Evolutionary conservation across 2,113 vertebrate species (phyloP).

Genomic region (Myrmophylax atrothorax): DNA sequence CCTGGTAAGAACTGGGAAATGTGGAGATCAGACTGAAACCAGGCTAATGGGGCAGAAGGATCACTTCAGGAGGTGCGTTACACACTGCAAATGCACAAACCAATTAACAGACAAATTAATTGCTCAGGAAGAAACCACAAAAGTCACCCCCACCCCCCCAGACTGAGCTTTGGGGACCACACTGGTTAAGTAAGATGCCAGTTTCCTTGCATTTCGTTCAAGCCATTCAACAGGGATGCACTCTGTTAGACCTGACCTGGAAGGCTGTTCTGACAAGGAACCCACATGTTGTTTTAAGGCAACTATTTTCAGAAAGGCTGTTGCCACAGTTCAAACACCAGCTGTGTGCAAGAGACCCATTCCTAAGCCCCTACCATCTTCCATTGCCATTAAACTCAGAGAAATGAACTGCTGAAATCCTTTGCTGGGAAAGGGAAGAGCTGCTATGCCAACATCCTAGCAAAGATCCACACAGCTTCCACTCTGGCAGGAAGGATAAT

Average conservation of each 20-base stretch:
- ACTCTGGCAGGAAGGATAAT: background rate
- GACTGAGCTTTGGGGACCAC: background rate
- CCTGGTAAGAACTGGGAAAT: background rate
- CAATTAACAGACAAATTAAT: background rate
- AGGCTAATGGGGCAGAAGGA: background rate
- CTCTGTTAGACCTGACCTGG: background rate
- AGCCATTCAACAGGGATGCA: background rate
- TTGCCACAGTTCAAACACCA: background rate
- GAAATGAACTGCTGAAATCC: background rate
- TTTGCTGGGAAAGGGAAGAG: background rate
- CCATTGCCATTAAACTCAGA: background rate
- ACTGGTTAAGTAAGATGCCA: background rate
- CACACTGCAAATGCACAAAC: background rate
- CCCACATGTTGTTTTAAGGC: background rate
- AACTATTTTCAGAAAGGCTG: background rate
- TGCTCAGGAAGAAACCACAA: background rate
- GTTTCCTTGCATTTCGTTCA: background rate
- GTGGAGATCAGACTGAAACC: fast-evolving
- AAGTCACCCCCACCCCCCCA: background rate
- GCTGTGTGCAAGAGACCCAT: background rate
- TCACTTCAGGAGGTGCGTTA: background rate
- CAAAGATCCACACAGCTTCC: background rate
- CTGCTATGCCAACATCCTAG: background rate
- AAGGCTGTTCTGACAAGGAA: background rate
- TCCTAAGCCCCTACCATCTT: background rate